Percentiles rank a stretch among this genome's conserved stretches.
phyloP scores from a whole-genome alignment of 2,888 invertebrate species.

The Heliconius erato region DNA sequence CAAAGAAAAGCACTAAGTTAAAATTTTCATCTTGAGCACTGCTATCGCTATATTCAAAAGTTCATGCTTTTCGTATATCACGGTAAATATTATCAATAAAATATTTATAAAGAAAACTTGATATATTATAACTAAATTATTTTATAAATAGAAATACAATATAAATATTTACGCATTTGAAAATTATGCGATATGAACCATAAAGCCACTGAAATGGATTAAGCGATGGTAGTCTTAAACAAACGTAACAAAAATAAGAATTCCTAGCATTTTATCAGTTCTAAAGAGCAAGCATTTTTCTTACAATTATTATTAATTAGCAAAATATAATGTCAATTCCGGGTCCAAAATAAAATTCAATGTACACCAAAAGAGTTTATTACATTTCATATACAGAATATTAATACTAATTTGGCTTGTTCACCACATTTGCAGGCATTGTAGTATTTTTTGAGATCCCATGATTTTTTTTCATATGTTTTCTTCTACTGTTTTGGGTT shows the following conservation, averaged over 20 bases:
- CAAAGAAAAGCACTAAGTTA: constrained; percentile 50
- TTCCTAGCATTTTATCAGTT: neutral
- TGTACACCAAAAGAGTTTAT: constrained; percentile 39
- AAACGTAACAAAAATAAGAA: neutral
- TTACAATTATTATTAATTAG: neutral
- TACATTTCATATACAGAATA: constrained; percentile 40
- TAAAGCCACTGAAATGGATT: constrained; percentile 11
- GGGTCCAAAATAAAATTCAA: constrained; percentile 31
- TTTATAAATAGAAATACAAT: neutral
- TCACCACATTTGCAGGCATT: constrained; percentile 42
- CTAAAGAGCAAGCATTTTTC: neutral
- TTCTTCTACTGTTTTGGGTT: constrained; percentile 75
- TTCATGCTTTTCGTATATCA: constrained; percentile 34
- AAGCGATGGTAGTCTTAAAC: neutral
- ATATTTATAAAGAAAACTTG: neutral
- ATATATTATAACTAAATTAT: neutral
- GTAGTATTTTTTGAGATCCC: constrained; percentile 62
- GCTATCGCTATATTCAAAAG: constrained; percentile 34
- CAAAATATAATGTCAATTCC: neutral
- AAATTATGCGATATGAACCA: constrained; percentile 3
- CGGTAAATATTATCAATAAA: neutral
- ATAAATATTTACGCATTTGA: neutral
- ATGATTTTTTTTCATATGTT: constrained; percentile 81
- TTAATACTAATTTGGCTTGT: constrained; percentile 38
- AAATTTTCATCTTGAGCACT: constrained; percentile 44